Evolutionary conservation across 2,888 invertebrate genomes (phyloP).

Genomic region (Gymnosoma rotundatum): DNA sequence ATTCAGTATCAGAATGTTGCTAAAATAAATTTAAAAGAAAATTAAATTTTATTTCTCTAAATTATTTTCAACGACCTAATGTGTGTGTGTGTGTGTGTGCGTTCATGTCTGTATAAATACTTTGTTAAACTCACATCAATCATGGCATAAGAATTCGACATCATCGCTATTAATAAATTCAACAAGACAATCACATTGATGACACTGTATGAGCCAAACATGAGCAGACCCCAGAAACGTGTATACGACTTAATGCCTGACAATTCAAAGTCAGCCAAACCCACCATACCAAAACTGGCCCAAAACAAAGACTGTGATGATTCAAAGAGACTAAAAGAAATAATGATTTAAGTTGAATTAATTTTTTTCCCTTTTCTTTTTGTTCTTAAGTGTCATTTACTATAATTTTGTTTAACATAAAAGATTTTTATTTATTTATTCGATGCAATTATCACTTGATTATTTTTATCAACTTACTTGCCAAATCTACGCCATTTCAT

Average conservation of each 20-base stretch:
- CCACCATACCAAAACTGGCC: conserved; percentile 97
- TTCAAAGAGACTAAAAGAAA: conserved; percentile 90
- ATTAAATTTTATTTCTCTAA: neutral
- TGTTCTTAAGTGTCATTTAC: no score
- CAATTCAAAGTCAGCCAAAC: conserved; percentile 93
- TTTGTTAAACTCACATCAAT: conserved; percentile 88
- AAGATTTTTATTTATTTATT: no score
- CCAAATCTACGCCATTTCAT: conserved; percentile 93
- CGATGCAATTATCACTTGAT: no score
- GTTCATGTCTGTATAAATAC: neutral
- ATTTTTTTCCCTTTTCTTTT: neutral
- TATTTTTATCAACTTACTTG: conserved; percentile 84
- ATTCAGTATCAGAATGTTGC: conserved; percentile 97
- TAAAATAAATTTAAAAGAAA: conserved; percentile 77
- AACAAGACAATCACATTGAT: conserved; percentile 97
- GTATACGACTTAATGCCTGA: conserved; percentile 94
- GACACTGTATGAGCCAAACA: conserved; percentile 97
- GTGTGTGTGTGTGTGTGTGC: neutral
- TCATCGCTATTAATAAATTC: conserved; percentile 98
- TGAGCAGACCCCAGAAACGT: conserved; percentile 96
- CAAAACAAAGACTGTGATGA: conserved; percentile 97
- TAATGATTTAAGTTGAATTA: neutral
- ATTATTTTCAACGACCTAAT: neutral
- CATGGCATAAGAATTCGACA: conserved; percentile 97
- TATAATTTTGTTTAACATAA: no score